Base-by-base conservation (phyloP, 2,888 invertebrate species). In the Orthonevra nobilis region DNA sequence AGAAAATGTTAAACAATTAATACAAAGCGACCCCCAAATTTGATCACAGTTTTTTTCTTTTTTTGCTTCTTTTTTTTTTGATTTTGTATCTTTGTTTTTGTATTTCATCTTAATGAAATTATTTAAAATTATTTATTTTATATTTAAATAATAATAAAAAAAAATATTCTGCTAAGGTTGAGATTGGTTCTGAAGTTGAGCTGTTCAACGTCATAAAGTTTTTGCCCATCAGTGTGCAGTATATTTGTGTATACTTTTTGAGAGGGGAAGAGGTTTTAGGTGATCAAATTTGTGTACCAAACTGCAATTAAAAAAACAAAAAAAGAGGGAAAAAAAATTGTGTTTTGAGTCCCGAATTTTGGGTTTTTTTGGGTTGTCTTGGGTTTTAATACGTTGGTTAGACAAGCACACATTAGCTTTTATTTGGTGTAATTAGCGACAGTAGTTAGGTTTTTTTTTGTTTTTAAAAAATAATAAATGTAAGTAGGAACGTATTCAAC, bases 231-330 rank as follows among this genome's bases (percentile, higher is more conserved):
- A 69, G 61, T 74, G 74, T 69, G 60, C 30, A 38, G 63, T 63
- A 70, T 63, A 70, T 40, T 61, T 69, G 64, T 74, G 44, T 74
- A 52, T 72, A 56, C 26, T 64, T 56, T 58, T 58, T 50, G 56
- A 50, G 63, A 56, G 42, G 63, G 70, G 56, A 69, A 34, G 28
- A 70, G 63, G 42, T 50, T 56, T 75, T 75, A 70, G 75, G 75
- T 75, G 75, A 75, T 75, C 75, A 75, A 75, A 75, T 75, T 75
- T 75, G 75, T 75, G 70, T 75, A 75, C 75, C 75, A 75, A 75
- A 75, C 75, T 75, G 75, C 69, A 75, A 75, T 75, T 75, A 58
- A 70, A 70, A 70, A 72, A n/a, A n/a, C n/a, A n/a, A n/a, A n/a
- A n/a, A 54, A 12, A 61, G 34, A 50, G 50, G 61, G 48, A 70